A percentile compares a stretch with the other conserved stretches of the same genome.
phyloP scores from a whole-genome alignment of 2,888 invertebrate genomes.

The Pterostichus niger region DNA sequence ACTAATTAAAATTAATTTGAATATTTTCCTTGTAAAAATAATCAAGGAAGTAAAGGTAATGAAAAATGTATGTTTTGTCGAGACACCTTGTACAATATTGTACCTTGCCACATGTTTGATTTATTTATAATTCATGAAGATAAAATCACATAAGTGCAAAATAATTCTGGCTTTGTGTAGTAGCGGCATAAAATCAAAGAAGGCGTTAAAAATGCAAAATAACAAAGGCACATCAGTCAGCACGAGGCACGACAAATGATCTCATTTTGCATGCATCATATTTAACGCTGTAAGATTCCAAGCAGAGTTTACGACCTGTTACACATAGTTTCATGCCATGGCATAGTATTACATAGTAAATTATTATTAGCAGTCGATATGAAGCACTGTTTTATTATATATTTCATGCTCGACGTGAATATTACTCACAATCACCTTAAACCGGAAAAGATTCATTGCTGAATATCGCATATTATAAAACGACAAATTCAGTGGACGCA shows the following conservation, averaged over 20 bases:
- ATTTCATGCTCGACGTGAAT: slow-evolving; percentile 28
- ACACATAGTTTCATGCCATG: slow-evolving; percentile 36
- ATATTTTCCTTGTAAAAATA: no score
- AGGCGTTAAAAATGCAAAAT: not conserved
- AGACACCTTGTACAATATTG: no score
- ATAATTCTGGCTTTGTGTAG: no score
- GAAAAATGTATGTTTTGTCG: no score
- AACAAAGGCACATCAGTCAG: not conserved
- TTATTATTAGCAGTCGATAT: slow-evolving; percentile 50
- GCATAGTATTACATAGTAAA: slow-evolving; percentile 50
- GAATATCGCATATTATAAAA: no score
- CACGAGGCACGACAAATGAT: slow-evolving; percentile 9
- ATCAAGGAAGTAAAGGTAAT: no score
- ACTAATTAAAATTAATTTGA: no score
- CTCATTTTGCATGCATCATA: slow-evolving; percentile 36
- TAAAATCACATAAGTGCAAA: no score
- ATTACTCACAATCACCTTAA: slow-evolving; percentile 18
- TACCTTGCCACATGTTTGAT: no score
- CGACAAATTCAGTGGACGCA: no score
- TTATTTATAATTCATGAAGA: no score
- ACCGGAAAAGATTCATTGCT: no score
- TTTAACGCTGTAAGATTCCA: slow-evolving; percentile 15
- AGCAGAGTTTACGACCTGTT: slow-evolving; percentile 17
- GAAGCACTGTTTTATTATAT: slow-evolving; percentile 44
- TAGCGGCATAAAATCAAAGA: slow-evolving; percentile 7